Conservation (phyloP, 2,113 vertebrate species). For the Brienomyrus brachyistius region DNA sequence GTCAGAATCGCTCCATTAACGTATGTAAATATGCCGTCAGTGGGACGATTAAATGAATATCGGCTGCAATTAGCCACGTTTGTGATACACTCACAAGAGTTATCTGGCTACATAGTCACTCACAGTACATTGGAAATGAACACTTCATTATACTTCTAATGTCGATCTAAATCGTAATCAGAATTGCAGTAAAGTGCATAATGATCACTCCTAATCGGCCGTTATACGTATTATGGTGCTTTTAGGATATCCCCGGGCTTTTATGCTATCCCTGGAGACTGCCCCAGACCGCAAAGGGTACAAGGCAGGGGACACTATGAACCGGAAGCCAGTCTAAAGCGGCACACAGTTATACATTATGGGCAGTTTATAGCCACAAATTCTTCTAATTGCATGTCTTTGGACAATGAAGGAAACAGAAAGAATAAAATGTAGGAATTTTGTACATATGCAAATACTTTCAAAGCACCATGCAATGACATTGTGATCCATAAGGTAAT, state of each 20-base stretch:
- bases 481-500: not conserved
- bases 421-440: not conserved
- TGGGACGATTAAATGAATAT: not conserved
- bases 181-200: not conserved
- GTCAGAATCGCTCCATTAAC: not conserved
- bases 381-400: not conserved
- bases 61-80: not conserved
- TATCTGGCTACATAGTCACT: not conserved
- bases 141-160: not conserved
- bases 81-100: not conserved
- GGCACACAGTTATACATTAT: not conserved
- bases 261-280: not conserved
- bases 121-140: not conserved
- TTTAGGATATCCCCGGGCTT: not conserved
- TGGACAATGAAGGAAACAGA: not conserved
- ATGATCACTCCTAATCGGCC: not conserved
- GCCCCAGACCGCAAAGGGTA: not conserved
- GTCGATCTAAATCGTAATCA: not conserved
- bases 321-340: not conserved
- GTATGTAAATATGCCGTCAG: conserved; percentile 5
- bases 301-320: not conserved
- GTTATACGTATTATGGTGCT: not conserved
- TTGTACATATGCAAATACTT: not conserved
- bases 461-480: not conserved
- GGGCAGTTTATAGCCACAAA: not conserved